Base-by-base conservation (phyloP, 2,888 invertebrate genomes). In the Aporophyla nigra region DNA sequence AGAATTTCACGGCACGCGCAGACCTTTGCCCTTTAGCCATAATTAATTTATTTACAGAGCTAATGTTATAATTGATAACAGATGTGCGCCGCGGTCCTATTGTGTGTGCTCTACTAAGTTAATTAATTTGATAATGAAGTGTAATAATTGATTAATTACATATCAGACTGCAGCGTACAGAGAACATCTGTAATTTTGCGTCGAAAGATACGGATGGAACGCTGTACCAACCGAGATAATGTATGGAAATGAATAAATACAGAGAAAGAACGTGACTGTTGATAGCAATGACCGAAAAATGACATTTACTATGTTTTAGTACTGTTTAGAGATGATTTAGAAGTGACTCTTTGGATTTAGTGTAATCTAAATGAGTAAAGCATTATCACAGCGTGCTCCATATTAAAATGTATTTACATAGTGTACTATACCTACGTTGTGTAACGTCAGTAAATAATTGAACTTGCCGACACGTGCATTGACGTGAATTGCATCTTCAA, bases 21-120 rank as follows among this genome's bases (percentile, higher is more conserved):
- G 92, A 95, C 94, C 96, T 96, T 95, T 96, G 94, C 91, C 93
- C 96, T 94, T 93, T 93, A 92, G 88, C 90, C 91, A 92, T 93
- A 91, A 93, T 94, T 94, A 92, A 94, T 94, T 92, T 95, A 95
- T 95, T 95, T 95, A 93, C 93, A 88, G 80, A 93, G 88, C 88
- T 93, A 94, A 94, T 93, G 91, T 92, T 87, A 87, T 91, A 89
- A 90, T 84, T 88, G 95, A 95, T 96, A 95, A 93, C 88, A 91
- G 89, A 90, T 86, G 91, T 93, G 91, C 93, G 93, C 86, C 88
- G 92, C 93, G 92, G 91, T 91, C 86, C 91, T 90, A 95, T 95
- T 95, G 94, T 95, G 89, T 92, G 87, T 87, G 91, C 87, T 89
- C 88, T 87, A 93, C 87, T 90, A 88, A 91, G 88, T 93, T 93